Conservation (phyloP, 2,113 vertebrate species). For the Recurvirostra avosetta region DNA sequence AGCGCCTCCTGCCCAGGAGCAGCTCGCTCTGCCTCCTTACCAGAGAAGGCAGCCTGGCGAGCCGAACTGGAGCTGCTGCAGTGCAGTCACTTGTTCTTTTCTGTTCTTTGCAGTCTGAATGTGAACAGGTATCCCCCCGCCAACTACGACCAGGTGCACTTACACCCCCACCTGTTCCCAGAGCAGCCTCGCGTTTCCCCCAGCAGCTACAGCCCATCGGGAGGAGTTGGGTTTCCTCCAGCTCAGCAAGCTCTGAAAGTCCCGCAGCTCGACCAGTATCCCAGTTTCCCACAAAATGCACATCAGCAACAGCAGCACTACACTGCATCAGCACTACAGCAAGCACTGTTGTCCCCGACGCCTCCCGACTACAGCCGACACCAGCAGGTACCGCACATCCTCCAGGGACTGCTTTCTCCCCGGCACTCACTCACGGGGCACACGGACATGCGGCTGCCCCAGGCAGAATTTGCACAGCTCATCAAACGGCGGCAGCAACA, state of each 20-base stretch:
- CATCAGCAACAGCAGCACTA: constrained; percentile 77
- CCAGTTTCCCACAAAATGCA: constrained; percentile 73
- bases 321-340: constrained; percentile 89
- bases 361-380: constrained; percentile 88
- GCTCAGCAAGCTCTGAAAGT: constrained; percentile 83
- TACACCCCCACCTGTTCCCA: constrained; percentile 80
- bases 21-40: background rate
- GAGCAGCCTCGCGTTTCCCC: constrained; percentile 76
- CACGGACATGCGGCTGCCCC: constrained; percentile 87
- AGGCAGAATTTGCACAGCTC: constrained; percentile 88
- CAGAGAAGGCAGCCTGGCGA: fast-evolving
- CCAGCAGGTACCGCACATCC: constrained; percentile 92
- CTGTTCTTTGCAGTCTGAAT: constrained; percentile 75
- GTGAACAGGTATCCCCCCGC: constrained; percentile 84
- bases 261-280: constrained; percentile 86
- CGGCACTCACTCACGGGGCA: constrained; percentile 95
- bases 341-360: constrained; percentile 94
- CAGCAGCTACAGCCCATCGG: constrained; percentile 79
- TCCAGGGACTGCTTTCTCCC: constrained; percentile 95
- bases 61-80: background rate
- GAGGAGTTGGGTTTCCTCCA: constrained; percentile 78
- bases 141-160: constrained; percentile 91
- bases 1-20: background rate
- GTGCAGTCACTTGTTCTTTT: fast-evolving
- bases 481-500: constrained; percentile 87